Evolutionary conservation across 2,888 invertebrate species (phyloP), one percentile per base, ranked within the genome.

Genomic region (Agrochola macilenta): DNA sequence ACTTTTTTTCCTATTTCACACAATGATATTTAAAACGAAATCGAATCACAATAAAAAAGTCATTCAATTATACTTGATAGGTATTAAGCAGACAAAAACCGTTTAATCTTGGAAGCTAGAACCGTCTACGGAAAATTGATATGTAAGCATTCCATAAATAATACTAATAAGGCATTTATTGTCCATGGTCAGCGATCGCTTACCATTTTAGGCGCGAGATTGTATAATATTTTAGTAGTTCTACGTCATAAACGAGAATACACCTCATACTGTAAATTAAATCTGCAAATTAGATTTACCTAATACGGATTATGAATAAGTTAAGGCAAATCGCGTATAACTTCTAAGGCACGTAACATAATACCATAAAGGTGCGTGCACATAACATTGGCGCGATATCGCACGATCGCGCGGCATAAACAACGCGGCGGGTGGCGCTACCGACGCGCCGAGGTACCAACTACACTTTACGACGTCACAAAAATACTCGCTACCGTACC

Each of bases 361-460:
- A 89, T 83, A 90, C 88, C 78, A 83, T 94, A 93, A 94, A 94
- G 94, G 93, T 92, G 93, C 92, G 92, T 93, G 91, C 92, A 94
- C 93, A 95, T 92, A 87, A 89, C 89, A 89, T 87, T 88, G 89
- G 88, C 88, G 86, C 88, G 88, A 90, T 93, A 95, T 95, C 95
- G 91, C 86, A 82, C 87, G 90, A 95, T 95, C 95, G 91, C 90
- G 91, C 88, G 92, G 91, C 94, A 95, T 95, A 95, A 96, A 96
- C 92, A 90, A 94, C 95, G 90, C 96, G 83, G 92, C 95, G 95
- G 96, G 95, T 93, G 95, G 95, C 94, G 95, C 94, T 95, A 94
- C 94, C 91, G 93, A 87, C 92, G 92, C 91, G 77, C 52, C 54
- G 82, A 82, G 77, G 70, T 77, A 76, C 84, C 81, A 73, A 77